phyloP scores from a whole-genome alignment of 2,797 vertebrate species.

The Enoplosus armatus region DNA sequence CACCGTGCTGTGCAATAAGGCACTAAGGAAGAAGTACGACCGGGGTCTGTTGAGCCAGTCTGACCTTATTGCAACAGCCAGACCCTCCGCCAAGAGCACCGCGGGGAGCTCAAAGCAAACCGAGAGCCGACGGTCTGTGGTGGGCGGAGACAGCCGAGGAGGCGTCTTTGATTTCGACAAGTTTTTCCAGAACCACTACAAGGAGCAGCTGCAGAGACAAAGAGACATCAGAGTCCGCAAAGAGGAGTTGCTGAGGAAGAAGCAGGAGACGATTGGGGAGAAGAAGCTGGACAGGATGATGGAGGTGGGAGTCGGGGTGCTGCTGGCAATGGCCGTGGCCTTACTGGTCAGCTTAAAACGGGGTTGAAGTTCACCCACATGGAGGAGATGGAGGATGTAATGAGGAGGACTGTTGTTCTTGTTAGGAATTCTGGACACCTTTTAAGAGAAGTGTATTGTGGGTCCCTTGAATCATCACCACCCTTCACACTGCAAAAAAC shows the following conservation, averaged over 20 bases:
- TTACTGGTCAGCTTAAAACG: conserved; percentile 46
- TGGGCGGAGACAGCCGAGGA: not conserved
- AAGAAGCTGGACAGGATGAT: conserved; percentile 7
- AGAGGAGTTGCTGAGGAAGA: conserved; percentile 67
- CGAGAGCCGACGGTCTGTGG: not conserved
- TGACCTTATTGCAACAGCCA: conserved; percentile 76
- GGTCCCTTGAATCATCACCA: not conserved
- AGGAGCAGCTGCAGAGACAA: conserved; percentile 89
- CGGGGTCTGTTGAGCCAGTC: conserved; percentile 85
- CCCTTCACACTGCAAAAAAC: not conserved
- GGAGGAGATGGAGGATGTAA: not conserved
- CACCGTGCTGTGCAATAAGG: conserved; percentile 88
- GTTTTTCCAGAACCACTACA: conserved; percentile 91
- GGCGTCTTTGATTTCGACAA: conserved; percentile 88
- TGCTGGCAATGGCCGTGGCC: conserved; percentile 44
- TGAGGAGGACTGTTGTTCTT: not conserved
- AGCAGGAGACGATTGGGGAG: not conserved
- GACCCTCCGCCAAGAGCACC: conserved; percentile 59
- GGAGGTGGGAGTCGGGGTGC: conserved; percentile 41
- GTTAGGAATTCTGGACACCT: not conserved
- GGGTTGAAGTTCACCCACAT: conserved; percentile 9
- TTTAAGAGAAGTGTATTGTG: not conserved
- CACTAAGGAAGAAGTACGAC: conserved; percentile 91
- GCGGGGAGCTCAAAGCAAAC: conserved; percentile 4
- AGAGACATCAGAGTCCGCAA: conserved; percentile 63